These are phyloP conservation scores for Drosophila paulistorum DNA, from an alignment of 1,140 invertebrate species.

Conservation along the genomic window DNA sequence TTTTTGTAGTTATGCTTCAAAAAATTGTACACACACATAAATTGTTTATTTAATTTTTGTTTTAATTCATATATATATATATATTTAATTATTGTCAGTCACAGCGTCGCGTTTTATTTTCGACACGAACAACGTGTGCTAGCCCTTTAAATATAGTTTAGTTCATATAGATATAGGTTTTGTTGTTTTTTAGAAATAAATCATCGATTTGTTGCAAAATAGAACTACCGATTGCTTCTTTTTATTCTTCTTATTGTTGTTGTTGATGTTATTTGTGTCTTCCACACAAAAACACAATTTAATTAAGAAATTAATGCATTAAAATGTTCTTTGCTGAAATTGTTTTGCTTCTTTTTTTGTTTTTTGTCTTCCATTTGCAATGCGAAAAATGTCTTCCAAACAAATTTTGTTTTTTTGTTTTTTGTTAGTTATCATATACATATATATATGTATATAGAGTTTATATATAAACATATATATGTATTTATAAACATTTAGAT, in stretches of 20 bases:
- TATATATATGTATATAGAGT: slow-evolving; percentile 17
- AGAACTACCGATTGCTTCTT: slow-evolving; percentile 18
- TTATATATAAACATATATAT: slow-evolving; percentile 26
- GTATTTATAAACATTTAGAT: slow-evolving; percentile 30
- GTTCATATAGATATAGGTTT: too few species aligned
- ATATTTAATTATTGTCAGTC: slow-evolving; percentile 81
- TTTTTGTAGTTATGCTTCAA: slow-evolving; percentile 32
- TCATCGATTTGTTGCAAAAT: slow-evolving; percentile 47
- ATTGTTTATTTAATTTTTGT: background rate
- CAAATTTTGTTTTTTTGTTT: slow-evolving; percentile 51
- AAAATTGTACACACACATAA: slow-evolving; percentile 24
- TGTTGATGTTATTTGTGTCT: slow-evolving; percentile 62
- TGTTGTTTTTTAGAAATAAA: slow-evolving; percentile 33
- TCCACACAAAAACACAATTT: slow-evolving; percentile 63
- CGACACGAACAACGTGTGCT: slow-evolving; percentile 65
- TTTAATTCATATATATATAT: slow-evolving; percentile 26
- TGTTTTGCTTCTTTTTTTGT: slow-evolving; percentile 42
- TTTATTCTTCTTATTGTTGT: slow-evolving; percentile 32
- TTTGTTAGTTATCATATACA: slow-evolving; percentile 34
- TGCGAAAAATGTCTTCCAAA: slow-evolving; percentile 82
- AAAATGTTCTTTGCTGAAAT: slow-evolving; percentile 32
- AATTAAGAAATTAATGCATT: slow-evolving; percentile 4
- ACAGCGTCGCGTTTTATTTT: slow-evolving; percentile 69
- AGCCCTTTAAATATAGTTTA: slow-evolving; percentile 48
- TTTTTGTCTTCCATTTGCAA: slow-evolving; percentile 61